Base-by-base conservation (phyloP, 1,140 invertebrate species). In the Euwallacea similis region DNA sequence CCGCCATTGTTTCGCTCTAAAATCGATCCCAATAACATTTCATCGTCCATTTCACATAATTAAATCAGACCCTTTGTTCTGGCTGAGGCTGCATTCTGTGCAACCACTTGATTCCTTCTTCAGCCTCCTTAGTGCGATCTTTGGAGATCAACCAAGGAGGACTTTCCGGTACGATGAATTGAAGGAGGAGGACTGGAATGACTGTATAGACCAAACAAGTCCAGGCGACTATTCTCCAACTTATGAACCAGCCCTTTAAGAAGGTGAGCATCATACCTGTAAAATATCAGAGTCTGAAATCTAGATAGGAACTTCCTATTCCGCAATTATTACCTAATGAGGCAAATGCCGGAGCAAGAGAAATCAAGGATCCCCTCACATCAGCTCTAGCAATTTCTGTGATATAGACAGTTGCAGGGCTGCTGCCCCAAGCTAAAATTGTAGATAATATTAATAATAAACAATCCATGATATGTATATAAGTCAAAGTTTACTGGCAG, bases 111-210 rank as follows among this genome's bases (percentile, higher is more conserved):
- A 91, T 75, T 0, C 85, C 79, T 60, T 81, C 80, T 54, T 80
- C 81, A 7, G 88, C 88, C 56, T 87, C 83, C 3, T 85, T 84
- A 21, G 79, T 78, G 54, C 83, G 80, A 3, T 85, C 87, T 71
- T 86, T 86, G 0, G 84, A 83, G 0, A 89, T 81, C 0, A 89
- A 78, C 86, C 86, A 89, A 0, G 84, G 79, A 2, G 91, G 91
- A 66, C 89, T 90, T 82, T 92, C 91, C 0, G 89, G 90, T 10
- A 91, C 82, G 63, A 86, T 84, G 6, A 88, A 63, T 47, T 67
- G 66, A 11, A 86, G 80, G 2, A 90, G 54, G 9, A 87, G 70
- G 4, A 85, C 78, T 0, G 90, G 81, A 0, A 87, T 70, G 2
- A 88, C 74, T 21, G 86, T 82, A 21, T 88, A 83, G 15, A 83